Conservation (phyloP, 2,113 vertebrate species). For the Vimba vimba region DNA sequence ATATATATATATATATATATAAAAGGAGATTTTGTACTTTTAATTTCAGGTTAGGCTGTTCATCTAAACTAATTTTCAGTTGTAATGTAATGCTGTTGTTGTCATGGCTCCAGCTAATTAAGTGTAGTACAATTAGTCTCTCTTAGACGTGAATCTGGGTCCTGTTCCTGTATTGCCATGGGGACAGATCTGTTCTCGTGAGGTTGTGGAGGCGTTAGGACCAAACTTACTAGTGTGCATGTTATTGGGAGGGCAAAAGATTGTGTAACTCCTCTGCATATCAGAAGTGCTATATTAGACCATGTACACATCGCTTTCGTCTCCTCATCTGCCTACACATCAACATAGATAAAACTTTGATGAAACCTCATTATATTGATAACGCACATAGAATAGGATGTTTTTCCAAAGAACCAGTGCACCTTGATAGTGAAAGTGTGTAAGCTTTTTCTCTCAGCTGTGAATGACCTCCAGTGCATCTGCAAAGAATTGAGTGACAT, state of each 20-base stretch:
- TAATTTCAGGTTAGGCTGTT: not conserved
- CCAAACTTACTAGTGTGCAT: conserved; percentile 14
- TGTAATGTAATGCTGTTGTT: not conserved
- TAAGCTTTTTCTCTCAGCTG: not conserved
- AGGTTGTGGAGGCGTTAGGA: conserved; percentile 5
- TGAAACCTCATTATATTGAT: conserved; percentile 11
- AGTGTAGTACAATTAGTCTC: conserved; percentile 18
- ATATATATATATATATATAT: too few relatives aligned
- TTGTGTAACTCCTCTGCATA: conserved; percentile 29
- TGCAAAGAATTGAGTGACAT: not conserved
- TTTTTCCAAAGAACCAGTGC: not conserved
- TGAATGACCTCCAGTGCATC: not conserved
- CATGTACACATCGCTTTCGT: not conserved
- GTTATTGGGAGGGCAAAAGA: conserved; percentile 6
- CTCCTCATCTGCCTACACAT: conserved; percentile 11
- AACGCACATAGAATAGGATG: not conserved
- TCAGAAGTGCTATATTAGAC: conserved; percentile 12
- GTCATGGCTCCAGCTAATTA: not conserved
- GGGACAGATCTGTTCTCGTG: conserved; percentile 15
- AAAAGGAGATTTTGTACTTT: too few relatives aligned
- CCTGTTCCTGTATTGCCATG: conserved; percentile 27
- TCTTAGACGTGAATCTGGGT: not conserved
- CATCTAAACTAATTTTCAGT: not conserved
- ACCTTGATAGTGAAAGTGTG: not conserved
- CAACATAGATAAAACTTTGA: conserved; percentile 3